Evolutionary conservation across 2,888 invertebrate genomes (phyloP).

Genomic region (Chrysopilus asiliformis): DNA sequence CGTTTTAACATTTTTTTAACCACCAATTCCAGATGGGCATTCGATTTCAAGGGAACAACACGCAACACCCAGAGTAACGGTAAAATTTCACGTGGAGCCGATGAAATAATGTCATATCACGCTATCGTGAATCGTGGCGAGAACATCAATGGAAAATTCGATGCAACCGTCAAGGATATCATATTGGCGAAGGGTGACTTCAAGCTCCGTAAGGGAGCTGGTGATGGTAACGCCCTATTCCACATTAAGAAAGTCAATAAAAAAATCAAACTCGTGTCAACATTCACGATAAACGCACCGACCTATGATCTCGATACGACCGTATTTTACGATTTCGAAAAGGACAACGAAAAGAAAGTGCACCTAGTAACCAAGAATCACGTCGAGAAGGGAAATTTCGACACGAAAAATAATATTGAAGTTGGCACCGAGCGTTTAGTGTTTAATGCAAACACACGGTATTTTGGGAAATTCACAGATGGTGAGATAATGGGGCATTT

Average conservation of each 20-base stretch:
- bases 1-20: too few relatives aligned
- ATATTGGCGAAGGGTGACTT: slow-evolving; percentile 46
- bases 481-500: slow-evolving; percentile 25
- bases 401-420: slow-evolving; percentile 47
- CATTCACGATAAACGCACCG: slow-evolving; percentile 46
- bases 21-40: slow-evolving; percentile 20
- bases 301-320: slow-evolving; percentile 48
- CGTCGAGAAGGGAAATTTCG: slow-evolving; percentile 34
- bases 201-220: slow-evolving; percentile 48
- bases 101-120: slow-evolving; percentile 22
- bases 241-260: slow-evolving; percentile 39
- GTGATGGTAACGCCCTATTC: slow-evolving; percentile 37
- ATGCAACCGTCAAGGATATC: slow-evolving; percentile 45
- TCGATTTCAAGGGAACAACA: slow-evolving; percentile 24
- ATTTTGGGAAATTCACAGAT: slow-evolving; percentile 10
- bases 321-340: slow-evolving; percentile 53
- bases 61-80: slow-evolving; percentile 34
- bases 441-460: slow-evolving; percentile 20
- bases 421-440: slow-evolving; percentile 37
- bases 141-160: slow-evolving; percentile 38
- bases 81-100: slow-evolving; percentile 26
- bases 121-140: slow-evolving; percentile 27
- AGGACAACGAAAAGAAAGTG: slow-evolving; percentile 43
- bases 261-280: slow-evolving; percentile 47
- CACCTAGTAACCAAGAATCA: slow-evolving; percentile 3